Base-by-base conservation (phyloP, 2,797 vertebrate species). In the Pipistrellus pygmaeus region DNA sequence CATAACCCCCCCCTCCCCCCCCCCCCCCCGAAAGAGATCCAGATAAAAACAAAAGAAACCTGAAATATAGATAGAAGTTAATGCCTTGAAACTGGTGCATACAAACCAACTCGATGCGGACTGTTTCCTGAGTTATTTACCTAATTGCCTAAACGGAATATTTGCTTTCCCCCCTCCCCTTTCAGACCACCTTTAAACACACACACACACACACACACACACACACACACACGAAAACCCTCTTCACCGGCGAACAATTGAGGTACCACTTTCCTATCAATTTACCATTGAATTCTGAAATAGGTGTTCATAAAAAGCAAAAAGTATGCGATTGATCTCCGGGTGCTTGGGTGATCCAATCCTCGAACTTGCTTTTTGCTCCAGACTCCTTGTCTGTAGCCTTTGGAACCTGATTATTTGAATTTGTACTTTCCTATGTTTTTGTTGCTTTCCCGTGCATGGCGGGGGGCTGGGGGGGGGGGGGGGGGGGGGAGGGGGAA, bases 371-470 rank as follows among this genome's bases (percentile, higher is more conserved):
- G 4, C 94, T 94, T 91, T 5, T 1, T 80, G 68, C 87, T 88
- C 55, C 55, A 81, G 57, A 55, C 71, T 93, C 88, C 93, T 81
- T 83, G 23, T 91, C 91, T 95, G 71, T 96, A 93, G 86, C 96
- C 75, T 15, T 41, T 90, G 95, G 80, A 46, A 35, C 95, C 95
- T 95, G 95, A 95, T 95, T 93, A 72, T 96, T 94, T 96, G 78
- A 77, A 96, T 91, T 8, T 78, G 97, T 88, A 94, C 94, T 96
- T 86, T 97, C 64, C 88, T 96, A 51, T 62, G 77, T 90, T 78
- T 85, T 64, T 84, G 93, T 97, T 97, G 91, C 85, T 83, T 94
- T 96, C 94, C 82, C 21, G 68, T 92, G 95, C 92, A 97, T 73
- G 69, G 53, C 8, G 0, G 62, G 91, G 25, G 5, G 57, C 0